Percentiles rank a stretch among this genome's conserved stretches.
phyloP scores from a whole-genome alignment of 2,113 vertebrate species.

The Platycercus adscitus region DNA sequence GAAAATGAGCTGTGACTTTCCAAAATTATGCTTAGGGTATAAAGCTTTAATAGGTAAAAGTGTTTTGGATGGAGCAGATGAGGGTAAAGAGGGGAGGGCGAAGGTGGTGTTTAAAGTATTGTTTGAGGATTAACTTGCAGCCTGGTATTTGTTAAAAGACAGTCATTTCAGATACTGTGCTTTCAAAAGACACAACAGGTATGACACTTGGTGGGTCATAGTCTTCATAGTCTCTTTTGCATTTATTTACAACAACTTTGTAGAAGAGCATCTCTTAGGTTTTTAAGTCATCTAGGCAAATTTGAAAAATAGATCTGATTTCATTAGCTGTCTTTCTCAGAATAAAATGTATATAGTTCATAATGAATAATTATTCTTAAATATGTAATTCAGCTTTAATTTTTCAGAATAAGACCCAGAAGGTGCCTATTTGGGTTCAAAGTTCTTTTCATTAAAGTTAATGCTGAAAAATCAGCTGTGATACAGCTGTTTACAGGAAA shows the following conservation, averaged over 20 bases:
- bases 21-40: background rate
- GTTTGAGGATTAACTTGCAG: background rate
- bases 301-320: background rate
- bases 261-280: background rate
- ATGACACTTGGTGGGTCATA: background rate
- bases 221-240: background rate
- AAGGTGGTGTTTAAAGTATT: background rate
- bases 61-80: background rate
- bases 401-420: background rate
- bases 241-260: background rate
- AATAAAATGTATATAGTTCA: constrained; percentile 8
- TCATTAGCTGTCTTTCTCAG: constrained; percentile 22
- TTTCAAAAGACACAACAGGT: background rate
- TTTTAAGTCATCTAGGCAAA: background rate
- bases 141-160: background rate
- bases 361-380: constrained; percentile 64
- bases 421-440: background rate
- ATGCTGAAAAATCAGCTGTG: background rate
- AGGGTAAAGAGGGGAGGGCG: background rate
- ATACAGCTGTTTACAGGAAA: background rate
- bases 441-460: background rate
- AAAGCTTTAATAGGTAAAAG: background rate
- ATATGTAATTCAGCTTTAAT: background rate
- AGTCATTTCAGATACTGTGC: background rate
- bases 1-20: background rate